Evolutionary conservation across 2,113 vertebrate species (phyloP).

Genomic region (Stictonetta naevosa): DNA sequence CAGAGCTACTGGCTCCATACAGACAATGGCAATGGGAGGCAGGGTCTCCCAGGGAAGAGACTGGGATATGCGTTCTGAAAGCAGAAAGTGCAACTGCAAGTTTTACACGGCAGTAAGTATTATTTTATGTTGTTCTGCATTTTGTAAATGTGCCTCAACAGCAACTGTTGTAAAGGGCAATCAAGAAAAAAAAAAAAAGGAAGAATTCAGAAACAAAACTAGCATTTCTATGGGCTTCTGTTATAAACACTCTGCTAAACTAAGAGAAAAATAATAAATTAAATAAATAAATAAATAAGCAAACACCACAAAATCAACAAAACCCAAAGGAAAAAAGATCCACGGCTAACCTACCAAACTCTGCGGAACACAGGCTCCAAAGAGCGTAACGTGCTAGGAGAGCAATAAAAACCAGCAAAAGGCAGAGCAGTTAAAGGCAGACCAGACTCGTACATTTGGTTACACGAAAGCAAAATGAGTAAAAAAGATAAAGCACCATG

Average conservation of each 20-base stretch:
- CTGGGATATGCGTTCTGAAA: background rate
- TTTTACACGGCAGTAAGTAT: constrained; percentile 8
- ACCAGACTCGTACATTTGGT: background rate
- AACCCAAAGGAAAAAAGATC: background rate
- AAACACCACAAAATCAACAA: background rate
- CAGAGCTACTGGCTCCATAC: background rate
- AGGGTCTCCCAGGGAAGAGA: background rate
- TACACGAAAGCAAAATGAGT: background rate
- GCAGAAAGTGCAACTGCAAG: background rate
- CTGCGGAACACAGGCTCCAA: background rate
- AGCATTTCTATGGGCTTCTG: background rate
- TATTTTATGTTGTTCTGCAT: background rate
- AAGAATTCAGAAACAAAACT: background rate
- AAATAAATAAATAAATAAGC: no score
- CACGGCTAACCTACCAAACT: background rate
- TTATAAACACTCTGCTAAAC: background rate
- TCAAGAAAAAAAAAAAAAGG: background rate
- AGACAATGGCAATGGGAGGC: background rate
- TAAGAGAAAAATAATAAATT: background rate
- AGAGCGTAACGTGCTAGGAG: background rate
- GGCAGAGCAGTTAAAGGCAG: background rate
- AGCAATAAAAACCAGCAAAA: background rate
- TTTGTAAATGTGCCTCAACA: constrained; percentile 3
- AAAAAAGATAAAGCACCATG: background rate
- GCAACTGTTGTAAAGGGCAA: constrained; percentile 7